phyloP scores from a whole-genome alignment of 2,113 vertebrate species.

The Protobothrops flavoviridis region DNA sequence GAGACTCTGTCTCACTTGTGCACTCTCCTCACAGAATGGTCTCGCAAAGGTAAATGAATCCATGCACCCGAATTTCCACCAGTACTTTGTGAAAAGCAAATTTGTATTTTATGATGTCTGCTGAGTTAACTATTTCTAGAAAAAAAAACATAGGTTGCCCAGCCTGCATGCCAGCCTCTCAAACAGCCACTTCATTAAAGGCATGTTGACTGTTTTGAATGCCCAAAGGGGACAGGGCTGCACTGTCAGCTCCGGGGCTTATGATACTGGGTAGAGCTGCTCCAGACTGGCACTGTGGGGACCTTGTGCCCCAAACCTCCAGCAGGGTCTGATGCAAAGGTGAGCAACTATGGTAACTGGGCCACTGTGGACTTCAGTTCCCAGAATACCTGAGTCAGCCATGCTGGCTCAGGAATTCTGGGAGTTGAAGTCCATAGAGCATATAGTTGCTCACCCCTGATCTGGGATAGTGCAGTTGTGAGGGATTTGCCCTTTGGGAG shows the following conservation, averaged over 20 bases:
- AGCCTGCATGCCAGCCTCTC: conserved; percentile 37
- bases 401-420: neutral
- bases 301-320: conserved; percentile 8
- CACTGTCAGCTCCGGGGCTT: neutral
- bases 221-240: neutral
- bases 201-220: neutral
- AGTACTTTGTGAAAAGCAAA: conserved; percentile 31
- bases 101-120: conserved; percentile 32
- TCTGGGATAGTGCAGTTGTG: neutral
- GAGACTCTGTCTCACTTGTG: conserved; percentile 56
- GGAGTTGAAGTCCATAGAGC: neutral
- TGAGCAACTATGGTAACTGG: neutral
- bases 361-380: no score
- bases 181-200: neutral
- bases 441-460: neutral
- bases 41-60: conserved; percentile 53
- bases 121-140: conserved; percentile 9
- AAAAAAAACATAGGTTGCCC: neutral
- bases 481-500: neutral
- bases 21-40: conserved; percentile 35
- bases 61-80: conserved; percentile 28
- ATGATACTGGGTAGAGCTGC: neutral
- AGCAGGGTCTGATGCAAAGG: neutral
- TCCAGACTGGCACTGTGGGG: neutral
- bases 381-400: neutral